These are phyloP conservation scores for Homarus gammarus DNA, from an alignment of 2,888 invertebrate genomes.

Conservation along the genomic window DNA sequence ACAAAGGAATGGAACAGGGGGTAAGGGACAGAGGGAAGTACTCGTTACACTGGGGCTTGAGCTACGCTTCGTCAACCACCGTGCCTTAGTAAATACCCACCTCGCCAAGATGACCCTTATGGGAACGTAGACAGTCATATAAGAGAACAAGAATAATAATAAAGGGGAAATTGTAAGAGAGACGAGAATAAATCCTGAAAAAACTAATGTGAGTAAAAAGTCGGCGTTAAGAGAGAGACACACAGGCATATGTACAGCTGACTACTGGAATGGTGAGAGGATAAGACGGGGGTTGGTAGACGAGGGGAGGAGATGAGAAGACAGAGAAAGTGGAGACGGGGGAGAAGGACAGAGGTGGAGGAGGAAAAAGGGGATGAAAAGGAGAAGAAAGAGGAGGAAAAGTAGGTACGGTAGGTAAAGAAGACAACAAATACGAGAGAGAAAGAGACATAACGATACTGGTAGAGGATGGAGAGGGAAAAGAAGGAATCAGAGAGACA, in stretches of 20 bases:
- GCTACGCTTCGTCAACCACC: conserved; percentile 37
- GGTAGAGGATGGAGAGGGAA: no score
- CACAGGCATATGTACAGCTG: conserved; percentile 15
- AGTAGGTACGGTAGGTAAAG: no score
- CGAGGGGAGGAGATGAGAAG: not conserved
- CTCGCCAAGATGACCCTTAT: conserved; percentile 34
- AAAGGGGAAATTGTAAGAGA: conserved; percentile 18
- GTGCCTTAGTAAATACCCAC: conserved; percentile 17
- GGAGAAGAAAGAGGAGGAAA: not conserved
- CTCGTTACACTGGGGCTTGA: no score
- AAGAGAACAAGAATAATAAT: conserved; percentile 26
- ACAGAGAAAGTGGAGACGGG: not conserved
- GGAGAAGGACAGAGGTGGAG: not conserved
- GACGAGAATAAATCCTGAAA: conserved; percentile 15
- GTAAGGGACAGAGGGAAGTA: no score
- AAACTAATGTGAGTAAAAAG: conserved; percentile 17
- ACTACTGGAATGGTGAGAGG: not conserved
- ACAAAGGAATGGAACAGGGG: no score
- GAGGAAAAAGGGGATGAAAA: not conserved
- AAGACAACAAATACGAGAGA: not conserved
- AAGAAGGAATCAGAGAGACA: not conserved
- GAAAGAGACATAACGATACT: not conserved
- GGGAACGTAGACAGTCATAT: conserved; percentile 32
- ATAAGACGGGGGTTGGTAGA: no score
- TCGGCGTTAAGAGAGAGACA: not conserved